Evolutionary conservation across 2,797 vertebrate genomes (phyloP), one percentile per base, ranked within the genome.

Genomic region (Eurystomus glaucurus): DNA sequence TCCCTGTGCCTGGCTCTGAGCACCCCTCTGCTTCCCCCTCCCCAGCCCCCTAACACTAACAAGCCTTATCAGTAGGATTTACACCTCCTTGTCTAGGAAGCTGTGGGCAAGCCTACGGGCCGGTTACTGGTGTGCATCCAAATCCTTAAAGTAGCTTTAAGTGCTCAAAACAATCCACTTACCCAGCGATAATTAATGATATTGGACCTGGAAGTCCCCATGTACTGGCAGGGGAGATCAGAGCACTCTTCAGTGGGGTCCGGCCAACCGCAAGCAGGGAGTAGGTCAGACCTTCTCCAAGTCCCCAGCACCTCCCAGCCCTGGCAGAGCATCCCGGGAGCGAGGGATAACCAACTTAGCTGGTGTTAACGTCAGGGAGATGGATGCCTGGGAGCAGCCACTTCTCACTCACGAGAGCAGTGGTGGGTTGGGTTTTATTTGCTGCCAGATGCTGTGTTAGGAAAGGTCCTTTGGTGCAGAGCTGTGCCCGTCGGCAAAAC

Each of bases 1-100:
- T 97, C 62, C 51, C 46, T 75, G 95, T 97, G 93, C 96, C 95
- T 96, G 94, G 91, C 96, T 97, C 97, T 84, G 58, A 80, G 50
- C 25, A 14, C 4, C 26, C 89, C 54, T 21, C 9, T 10, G 13
- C 35, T 71, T 68, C n/a, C 43, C 61, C 77, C 65, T 82, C 68
- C 78, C 58, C 76, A 91, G 80, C 64, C 51, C 66, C 78, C n/a
- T 96, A 97, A 96, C 92, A 94, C 91, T 96, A 97, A 96, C 94
- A 95, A 92, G 88, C 76, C 93, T 98, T 97, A 97, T 97, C 97
- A 80, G 95, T 80, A 86, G 96, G 97, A 97, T 97, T 98, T 97
- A 96, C 96, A 97, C 96, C 95, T 97, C 74, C 76, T 96, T 93
- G 95, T 97, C 97, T 96, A 94, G 91, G 45, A 95, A 90, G 82